Percentiles rank a stretch among this genome's conserved stretches.
Conservation (phyloP, 2,113 vertebrate genomes). For the Genyomyrus donnyi region DNA sequence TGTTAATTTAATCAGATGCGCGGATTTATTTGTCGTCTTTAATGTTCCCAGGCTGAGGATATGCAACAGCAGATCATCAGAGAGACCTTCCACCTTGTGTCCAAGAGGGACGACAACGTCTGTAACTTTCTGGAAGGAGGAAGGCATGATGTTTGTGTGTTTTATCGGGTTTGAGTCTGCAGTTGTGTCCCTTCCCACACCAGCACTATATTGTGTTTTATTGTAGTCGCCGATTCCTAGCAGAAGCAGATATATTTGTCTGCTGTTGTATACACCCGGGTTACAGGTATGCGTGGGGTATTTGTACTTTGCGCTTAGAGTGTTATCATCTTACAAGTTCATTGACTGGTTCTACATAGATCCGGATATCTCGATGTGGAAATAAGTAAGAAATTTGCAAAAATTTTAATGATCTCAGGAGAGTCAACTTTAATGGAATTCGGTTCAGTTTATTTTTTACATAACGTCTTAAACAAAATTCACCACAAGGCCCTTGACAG, state of each 20-base stretch:
- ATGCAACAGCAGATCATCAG: conserved; percentile 88
- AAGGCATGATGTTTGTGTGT: conserved; percentile 52
- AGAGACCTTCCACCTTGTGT: conserved; percentile 87
- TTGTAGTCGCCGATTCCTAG: not conserved
- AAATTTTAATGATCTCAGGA: too few relatives aligned
- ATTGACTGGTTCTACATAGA: not conserved
- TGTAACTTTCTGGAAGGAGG: conserved; percentile 91
- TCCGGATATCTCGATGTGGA: too few relatives aligned
- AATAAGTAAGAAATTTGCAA: too few relatives aligned
- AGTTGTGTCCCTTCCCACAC: not conserved
- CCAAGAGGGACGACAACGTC: conserved; percentile 87
- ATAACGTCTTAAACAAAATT: too few relatives aligned
- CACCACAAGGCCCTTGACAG: too few relatives aligned
- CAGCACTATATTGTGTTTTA: not conserved
- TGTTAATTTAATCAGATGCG: not conserved
- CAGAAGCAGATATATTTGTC: not conserved
- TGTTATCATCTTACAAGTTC: not conserved
- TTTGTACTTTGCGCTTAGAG: not conserved
- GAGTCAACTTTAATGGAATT: too few relatives aligned
- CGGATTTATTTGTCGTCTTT: not conserved
- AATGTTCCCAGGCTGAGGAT: conserved; percentile 68
- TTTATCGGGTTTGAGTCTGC: not conserved
- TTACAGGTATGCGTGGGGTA: not conserved
- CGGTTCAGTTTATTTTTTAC: too few relatives aligned
- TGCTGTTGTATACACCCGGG: not conserved